Evolutionary conservation across 1,140 invertebrate species (phyloP).

Genomic region (Lethrus apterus): DNA sequence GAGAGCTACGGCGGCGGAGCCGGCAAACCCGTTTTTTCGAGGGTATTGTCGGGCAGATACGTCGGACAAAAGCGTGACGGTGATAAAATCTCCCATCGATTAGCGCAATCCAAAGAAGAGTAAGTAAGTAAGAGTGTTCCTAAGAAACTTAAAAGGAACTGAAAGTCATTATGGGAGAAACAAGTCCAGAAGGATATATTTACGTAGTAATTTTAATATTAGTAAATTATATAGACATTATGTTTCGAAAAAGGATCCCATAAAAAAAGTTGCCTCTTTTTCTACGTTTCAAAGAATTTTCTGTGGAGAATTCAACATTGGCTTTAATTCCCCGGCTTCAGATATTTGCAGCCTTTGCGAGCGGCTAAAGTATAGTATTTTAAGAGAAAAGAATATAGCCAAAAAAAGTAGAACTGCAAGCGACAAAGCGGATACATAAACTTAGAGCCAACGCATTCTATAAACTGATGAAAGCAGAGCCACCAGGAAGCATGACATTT

Average conservation of each 20-base stretch:
- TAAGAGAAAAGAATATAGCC: neutral
- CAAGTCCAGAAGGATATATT: no score
- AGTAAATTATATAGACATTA: no score
- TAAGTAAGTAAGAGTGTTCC: no score
- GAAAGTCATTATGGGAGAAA: no score
- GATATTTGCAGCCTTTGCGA: slow-evolving; percentile 13
- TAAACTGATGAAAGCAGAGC: slow-evolving; percentile 15
- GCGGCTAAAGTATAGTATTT: slow-evolving; percentile 6
- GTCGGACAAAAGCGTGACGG: no score
- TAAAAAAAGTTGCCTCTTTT: no score
- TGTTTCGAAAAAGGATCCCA: slow-evolving; percentile 16
- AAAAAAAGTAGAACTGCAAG: slow-evolving; percentile 11
- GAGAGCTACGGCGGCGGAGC: slow-evolving; percentile 5
- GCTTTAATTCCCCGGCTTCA: no score
- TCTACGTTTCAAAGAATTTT: no score
- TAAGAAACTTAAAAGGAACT: no score
- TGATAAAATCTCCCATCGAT: no score
- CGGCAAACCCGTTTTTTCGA: neutral
- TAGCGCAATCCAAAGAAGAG: no score
- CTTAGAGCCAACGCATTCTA: slow-evolving; percentile 14
- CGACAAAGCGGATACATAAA: slow-evolving; percentile 12
- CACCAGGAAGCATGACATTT: slow-evolving; percentile 13
- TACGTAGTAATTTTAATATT: no score
- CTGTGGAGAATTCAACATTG: slow-evolving; percentile 13
- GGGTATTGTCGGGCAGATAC: slow-evolving; percentile 2